Base-by-base conservation (phyloP, 2,797 vertebrate species). In the Coreius guichenoti region DNA sequence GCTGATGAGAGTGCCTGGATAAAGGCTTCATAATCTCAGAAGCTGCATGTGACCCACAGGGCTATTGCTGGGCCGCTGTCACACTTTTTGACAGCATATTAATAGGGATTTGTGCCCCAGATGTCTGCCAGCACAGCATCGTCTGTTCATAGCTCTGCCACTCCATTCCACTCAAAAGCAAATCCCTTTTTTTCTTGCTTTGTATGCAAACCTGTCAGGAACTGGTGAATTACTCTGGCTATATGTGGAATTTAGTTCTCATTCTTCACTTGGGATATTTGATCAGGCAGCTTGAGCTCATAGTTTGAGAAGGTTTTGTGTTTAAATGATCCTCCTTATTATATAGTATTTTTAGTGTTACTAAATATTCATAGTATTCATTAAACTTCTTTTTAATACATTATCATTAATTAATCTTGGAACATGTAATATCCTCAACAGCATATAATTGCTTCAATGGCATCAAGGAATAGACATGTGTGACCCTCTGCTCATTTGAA, bases 81-180 rank as follows among this genome's bases (percentile, higher is more conserved):
- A 86, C 83, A 12, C 90, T 84, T 88, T 5, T 85, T 91, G 88
- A 90, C 90, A 63, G 83, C 56, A 17, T 88, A 90, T 89, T 92
- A 92, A 90, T 89, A 89, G 91, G 88, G 88, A 91, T 89, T 92
- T 92, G 78, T 87, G 89, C 81, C 90, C 82, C 86, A 88, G 88
- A 91, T 92, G 89, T 79, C 87, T 76, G 36, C 54, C 68, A 68
- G 84, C 65, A 14, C 29, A 69, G 84, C 86, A 84, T 81, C 73
- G 63, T 77, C 75, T 68, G 86, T 61, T 89, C 84, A 81, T 81
- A 77, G 76, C 68, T 81, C 90, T 87, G 61, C 86, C 83, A 70
- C 85, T 90, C 86, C 61, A 86, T 80, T 61, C 8, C 47, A 17
- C 74, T 79, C 63, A 70, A 54, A 47, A 82, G 65, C 31, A 61